These are phyloP conservation scores for Aspiorhynchus laticeps DNA, from an alignment of 2,113 vertebrate genomes.

Conservation along the genomic window DNA sequence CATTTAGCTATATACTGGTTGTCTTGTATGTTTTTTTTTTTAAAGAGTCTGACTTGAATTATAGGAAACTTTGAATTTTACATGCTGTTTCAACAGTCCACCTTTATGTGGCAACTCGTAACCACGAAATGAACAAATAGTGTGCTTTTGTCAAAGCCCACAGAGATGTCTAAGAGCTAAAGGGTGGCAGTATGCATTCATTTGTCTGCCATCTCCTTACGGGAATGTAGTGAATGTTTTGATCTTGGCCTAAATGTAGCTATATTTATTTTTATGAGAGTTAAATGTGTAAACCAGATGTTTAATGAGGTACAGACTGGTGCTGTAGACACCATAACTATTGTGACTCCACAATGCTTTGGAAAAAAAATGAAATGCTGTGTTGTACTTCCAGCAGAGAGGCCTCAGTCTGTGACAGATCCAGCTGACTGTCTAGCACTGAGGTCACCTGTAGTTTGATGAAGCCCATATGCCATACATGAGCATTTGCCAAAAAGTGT, in stretches of 20 bases:
- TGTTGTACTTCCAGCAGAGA: not conserved
- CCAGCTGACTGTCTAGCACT: not conserved
- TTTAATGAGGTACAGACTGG: not conserved
- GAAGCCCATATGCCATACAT: not conserved
- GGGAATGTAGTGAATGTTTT: not conserved
- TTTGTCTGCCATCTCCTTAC: not conserved
- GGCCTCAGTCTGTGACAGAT: not conserved
- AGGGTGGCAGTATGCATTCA: not conserved
- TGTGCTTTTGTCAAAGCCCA: not conserved
- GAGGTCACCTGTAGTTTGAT: not conserved
- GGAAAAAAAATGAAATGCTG: constrained; percentile 30
- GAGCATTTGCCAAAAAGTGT: not conserved
- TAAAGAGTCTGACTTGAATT: not conserved
- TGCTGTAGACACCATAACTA: not conserved
- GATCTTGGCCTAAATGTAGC: not conserved
- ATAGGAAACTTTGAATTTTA: not conserved
- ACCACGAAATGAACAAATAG: constrained; percentile 5
- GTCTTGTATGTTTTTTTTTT: not conserved
- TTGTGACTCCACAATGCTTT: constrained; percentile 24
- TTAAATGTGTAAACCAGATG: constrained; percentile 5
- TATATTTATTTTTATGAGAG: not conserved
- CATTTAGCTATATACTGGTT: not conserved
- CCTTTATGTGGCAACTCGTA: not conserved
- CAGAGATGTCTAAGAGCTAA: not conserved
- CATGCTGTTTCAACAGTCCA: not conserved